phyloP scores from a whole-genome alignment of 2,113 vertebrate species.

The Alosa alosa region DNA sequence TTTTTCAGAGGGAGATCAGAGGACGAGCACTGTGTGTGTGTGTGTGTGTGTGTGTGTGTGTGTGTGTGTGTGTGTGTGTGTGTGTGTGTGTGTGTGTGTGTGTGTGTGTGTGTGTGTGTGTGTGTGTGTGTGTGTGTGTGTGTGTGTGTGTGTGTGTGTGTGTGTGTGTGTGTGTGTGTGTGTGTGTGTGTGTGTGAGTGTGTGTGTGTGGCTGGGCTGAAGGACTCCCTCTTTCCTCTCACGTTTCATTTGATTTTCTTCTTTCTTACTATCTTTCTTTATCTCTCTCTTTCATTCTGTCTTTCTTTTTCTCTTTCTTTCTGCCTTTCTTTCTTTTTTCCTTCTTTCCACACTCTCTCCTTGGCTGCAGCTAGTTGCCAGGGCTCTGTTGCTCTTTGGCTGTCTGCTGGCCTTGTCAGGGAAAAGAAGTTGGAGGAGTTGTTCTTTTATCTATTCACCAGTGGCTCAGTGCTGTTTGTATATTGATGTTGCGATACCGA shows the following conservation, averaged over 20 bases:
- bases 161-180: neutral
- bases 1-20: neutral
- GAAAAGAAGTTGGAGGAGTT: neutral
- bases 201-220: neutral
- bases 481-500: neutral
- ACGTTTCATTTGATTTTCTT: too few relatives aligned
- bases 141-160: too few relatives aligned
- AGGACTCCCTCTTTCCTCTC: neutral
- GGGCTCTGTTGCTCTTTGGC: neutral
- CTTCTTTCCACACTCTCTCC: too few relatives aligned
- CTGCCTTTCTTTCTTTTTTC: neutral
- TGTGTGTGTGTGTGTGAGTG: neutral
- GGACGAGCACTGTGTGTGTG: neutral
- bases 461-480: conserved; percentile 8
- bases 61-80: too few relatives aligned
- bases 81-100: too few relatives aligned
- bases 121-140: neutral
- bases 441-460: neutral
- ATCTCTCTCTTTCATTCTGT: neutral
- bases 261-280: neutral
- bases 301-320: neutral
- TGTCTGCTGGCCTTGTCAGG: neutral
- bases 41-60: neutral
- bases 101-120: neutral
- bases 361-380: neutral